Percentiles rank a stretch among this genome's conserved stretches.
These are phyloP conservation scores for Alentia gelatinosa DNA, from an alignment of 2,888 invertebrate species.

Conservation along the genomic window DNA sequence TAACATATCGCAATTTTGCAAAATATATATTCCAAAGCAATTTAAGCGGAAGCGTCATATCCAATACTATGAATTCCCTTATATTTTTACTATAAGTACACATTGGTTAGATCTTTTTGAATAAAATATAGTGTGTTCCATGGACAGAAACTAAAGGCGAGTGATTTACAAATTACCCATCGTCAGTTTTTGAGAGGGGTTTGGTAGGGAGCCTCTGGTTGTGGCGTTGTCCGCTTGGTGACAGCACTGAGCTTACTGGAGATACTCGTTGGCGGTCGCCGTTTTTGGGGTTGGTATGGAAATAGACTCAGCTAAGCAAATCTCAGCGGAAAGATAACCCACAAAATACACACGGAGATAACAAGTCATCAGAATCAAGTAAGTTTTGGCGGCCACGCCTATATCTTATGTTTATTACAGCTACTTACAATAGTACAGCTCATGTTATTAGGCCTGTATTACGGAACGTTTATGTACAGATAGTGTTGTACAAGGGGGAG, in stretches of 20 bases:
- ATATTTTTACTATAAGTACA: not conserved
- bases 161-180: too few species aligned
- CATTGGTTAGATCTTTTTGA: not conserved
- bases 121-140: not conserved
- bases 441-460: not conserved
- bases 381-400: not conserved
- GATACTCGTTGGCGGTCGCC: not conserved
- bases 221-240: not conserved
- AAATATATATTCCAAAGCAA: not conserved
- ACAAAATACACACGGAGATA: not conserved
- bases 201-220: not conserved
- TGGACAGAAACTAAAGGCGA: not conserved
- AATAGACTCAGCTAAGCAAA: not conserved
- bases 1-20: not conserved
- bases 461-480: not conserved
- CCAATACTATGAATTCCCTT: not conserved
- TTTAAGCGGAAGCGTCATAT: not conserved
- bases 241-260: not conserved
- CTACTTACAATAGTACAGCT: not conserved
- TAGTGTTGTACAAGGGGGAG: not conserved
- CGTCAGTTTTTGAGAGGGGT: too few species aligned
- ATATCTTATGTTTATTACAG: not conserved
- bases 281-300: conserved; percentile 1
- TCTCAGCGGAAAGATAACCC: not conserved
- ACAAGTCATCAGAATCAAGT: not conserved